Evolutionary conservation across 2,888 invertebrate genomes (phyloP).

Genomic region (Hedya salicella): DNA sequence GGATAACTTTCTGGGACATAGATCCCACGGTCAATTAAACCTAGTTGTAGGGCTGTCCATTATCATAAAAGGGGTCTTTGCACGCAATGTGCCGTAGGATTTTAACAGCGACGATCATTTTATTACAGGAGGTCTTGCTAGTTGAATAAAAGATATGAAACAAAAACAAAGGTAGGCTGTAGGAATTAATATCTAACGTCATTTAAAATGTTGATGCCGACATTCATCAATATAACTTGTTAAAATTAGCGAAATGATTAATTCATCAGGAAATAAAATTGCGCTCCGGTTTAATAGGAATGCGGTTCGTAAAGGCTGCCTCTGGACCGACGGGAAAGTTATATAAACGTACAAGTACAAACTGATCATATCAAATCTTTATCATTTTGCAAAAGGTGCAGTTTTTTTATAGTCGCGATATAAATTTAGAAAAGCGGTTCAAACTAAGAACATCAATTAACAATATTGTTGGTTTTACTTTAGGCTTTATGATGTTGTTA

Average conservation of each 20-base stretch:
- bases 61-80: neutral
- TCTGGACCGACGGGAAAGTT: slow-evolving; percentile 21
- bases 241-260: slow-evolving; percentile 13
- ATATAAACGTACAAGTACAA: slow-evolving; percentile 4
- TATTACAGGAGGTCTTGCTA: neutral
- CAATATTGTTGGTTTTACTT: too few relatives aligned
- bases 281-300: slow-evolving; percentile 21
- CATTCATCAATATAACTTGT: slow-evolving; percentile 1
- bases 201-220: neutral
- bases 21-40: slow-evolving; percentile 1
- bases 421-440: too few relatives aligned
- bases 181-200: neutral
- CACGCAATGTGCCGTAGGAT: slow-evolving; percentile 15
- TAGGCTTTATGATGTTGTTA: too few relatives aligned
- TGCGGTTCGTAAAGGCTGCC: slow-evolving; percentile 36
- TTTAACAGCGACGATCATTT: neutral
- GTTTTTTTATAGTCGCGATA: neutral
- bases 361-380: neutral
- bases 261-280: slow-evolving; percentile 36
- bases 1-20: neutral
- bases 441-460: too few relatives aligned
- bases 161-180: neutral
- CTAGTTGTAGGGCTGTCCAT: neutral
- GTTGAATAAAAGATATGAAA: neutral
- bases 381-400: neutral